These are phyloP conservation scores for Spizella passerina DNA, from an alignment of 2,797 vertebrate genomes.

Conservation along the genomic window DNA sequence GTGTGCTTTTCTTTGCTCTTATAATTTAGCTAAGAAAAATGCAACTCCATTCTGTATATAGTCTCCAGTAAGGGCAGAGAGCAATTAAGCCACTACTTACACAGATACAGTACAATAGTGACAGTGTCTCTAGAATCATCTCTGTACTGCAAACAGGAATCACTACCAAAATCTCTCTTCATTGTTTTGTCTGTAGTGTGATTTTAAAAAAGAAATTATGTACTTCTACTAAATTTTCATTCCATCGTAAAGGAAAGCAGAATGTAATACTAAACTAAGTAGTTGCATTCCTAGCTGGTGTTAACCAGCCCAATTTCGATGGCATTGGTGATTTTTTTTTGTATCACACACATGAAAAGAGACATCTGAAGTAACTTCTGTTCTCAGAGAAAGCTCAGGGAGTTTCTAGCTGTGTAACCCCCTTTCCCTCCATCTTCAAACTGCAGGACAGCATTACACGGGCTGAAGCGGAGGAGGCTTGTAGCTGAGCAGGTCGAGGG, in stretches of 20 bases:
- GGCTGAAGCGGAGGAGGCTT: background rate
- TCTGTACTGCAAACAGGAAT: background rate
- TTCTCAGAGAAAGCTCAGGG: background rate
- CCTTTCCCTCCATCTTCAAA: background rate
- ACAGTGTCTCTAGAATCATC: background rate
- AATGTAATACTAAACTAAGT: background rate
- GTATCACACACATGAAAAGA: background rate
- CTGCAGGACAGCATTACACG: accelerated
- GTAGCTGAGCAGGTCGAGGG: background rate
- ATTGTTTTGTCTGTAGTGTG: background rate
- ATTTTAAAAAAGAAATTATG: background rate
- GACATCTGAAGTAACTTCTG: background rate
- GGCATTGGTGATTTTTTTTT: background rate
- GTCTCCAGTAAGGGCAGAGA: background rate
- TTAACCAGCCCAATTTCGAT: background rate
- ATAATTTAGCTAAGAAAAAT: background rate
- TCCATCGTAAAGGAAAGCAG: background rate
- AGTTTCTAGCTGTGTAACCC: background rate
- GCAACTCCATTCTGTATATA: background rate
- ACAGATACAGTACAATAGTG: background rate
- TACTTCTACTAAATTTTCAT: background rate
- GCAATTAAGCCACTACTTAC: background rate
- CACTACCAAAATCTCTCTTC: background rate
- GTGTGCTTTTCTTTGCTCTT: background rate
- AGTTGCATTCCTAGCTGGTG: background rate